Base-by-base conservation (phyloP, 2,888 invertebrate species). In the Drosophila testacea region DNA sequence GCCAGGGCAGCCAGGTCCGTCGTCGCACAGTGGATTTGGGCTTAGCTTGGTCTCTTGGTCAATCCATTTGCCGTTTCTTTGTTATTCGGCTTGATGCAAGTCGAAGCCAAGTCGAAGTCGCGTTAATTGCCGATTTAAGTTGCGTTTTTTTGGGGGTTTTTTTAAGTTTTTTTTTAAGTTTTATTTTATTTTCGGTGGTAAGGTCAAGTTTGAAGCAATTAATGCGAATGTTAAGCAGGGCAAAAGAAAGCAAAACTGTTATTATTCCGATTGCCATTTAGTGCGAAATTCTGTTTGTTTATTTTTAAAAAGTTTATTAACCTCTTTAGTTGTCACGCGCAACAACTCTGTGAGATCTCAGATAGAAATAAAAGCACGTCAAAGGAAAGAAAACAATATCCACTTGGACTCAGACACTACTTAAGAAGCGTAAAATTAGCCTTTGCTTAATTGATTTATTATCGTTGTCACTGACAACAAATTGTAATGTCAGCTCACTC, bases 121-220 rank as follows among this genome's bases (percentile, higher is more conserved):
- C 61, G 69, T 68, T 83, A 85, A 83, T 83, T 79, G 83, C 83
- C 68, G 70, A 79, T 69, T 84, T 77, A 52, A 69, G 71, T 84
- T 70, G 41, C 57, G 63, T 62, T 60, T 60, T 2, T 3, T 54
- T n/a, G n/a, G 59, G 55, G 69, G 54, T 44, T 47, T 68, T 52
- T 52, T 54, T 50, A 16, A 9, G 32, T 30, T 54, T 62, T 47
- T 32, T 32, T 32, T 34, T 13, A 50, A 32, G 27, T 56, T 51
- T 54, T 54, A 54, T 50, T 65, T 83, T 67, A 59, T 77, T 77
- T 85, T 88, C 55, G 73, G 69, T 88, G 77, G 73, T 83, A 88
- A 86, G 85, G 88, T 86, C 89, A 86, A 86, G 87, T 83, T 88
- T 88, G 77, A 70, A 77, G 55, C 74, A 68, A 86, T 85, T 85